Evolutionary conservation across 2,888 invertebrate species (phyloP).

Genomic region (Pantelozetes paolii): DNA sequence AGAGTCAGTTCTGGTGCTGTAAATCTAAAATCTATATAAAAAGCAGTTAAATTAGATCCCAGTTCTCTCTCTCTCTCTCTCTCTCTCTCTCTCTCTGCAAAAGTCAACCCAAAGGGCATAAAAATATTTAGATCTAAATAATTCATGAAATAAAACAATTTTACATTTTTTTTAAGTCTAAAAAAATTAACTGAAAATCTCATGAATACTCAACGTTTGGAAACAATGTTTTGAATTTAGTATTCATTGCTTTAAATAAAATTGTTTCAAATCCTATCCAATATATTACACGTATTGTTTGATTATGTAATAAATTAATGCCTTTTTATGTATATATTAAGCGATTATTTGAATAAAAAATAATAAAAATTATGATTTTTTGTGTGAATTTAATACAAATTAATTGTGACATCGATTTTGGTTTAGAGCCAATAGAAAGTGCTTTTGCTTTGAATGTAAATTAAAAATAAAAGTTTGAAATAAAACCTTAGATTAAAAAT

Average conservation of each 20-base stretch:
- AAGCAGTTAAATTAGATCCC: neutral
- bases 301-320: conserved; percentile 9
- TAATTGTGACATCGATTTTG: conserved; percentile 1
- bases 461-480: neutral
- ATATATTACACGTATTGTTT: neutral
- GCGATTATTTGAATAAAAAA: no score
- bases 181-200: conserved; percentile 13
- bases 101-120: conserved; percentile 2
- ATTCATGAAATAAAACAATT: conserved; percentile 1
- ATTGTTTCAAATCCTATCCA: neutral
- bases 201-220: neutral
- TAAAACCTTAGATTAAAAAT: neutral
- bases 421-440: conserved; percentile 3
- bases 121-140: conserved; percentile 16
- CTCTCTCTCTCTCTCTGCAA: conserved; percentile 1
- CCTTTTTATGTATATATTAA: neutral
- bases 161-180: neutral
- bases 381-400: neutral
- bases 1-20: neutral
- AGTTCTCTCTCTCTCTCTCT: neutral
- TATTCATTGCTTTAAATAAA: neutral
- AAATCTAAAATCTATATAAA: neutral
- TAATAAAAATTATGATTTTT: neutral
- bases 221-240: neutral
- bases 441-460: neutral